Percentiles rank a stretch among this genome's conserved stretches.
These are phyloP conservation scores for Coregonus ussuriensis DNA, from an alignment of 2,797 vertebrate genomes.

Conservation along the genomic window DNA sequence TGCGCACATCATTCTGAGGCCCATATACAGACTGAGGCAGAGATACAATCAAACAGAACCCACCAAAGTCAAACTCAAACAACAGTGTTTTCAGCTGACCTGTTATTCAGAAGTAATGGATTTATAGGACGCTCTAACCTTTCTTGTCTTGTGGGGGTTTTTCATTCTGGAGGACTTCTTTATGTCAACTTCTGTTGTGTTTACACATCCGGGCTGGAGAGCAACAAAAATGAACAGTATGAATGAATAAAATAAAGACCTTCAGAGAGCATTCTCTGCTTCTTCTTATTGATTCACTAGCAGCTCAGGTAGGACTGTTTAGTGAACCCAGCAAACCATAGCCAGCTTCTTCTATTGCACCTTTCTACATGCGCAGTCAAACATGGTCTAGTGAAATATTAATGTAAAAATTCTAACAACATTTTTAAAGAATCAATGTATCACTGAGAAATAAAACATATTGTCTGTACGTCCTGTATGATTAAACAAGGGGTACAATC, in stretches of 20 bases:
- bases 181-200: conserved; percentile 97
- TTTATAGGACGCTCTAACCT: conserved; percentile 69
- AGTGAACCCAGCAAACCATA: background rate
- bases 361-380: conserved; percentile 23
- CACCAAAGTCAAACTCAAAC: background rate
- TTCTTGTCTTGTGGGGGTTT: conserved; percentile 98
- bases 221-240: background rate
- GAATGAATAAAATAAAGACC: background rate
- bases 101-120: too few relatives aligned
- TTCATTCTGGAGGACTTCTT: conserved; percentile 98
- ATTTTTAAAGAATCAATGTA: conserved; percentile 38
- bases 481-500: conserved; percentile 68
- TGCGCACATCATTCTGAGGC: conserved; percentile 93
- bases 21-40: conserved; percentile 89
- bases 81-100: background rate
- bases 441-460: conserved; percentile 49
- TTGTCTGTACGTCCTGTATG: conserved; percentile 54
- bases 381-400: conserved; percentile 58
- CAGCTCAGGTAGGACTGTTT: background rate
- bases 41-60: conserved; percentile 12
- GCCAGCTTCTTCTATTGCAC: background rate
- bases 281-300: background rate
- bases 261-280: too few relatives aligned
- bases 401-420: conserved; percentile 56
- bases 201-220: conserved; percentile 93